Conservation (phyloP, 2,797 vertebrate species). For the Takifugu rubripes region DNA sequence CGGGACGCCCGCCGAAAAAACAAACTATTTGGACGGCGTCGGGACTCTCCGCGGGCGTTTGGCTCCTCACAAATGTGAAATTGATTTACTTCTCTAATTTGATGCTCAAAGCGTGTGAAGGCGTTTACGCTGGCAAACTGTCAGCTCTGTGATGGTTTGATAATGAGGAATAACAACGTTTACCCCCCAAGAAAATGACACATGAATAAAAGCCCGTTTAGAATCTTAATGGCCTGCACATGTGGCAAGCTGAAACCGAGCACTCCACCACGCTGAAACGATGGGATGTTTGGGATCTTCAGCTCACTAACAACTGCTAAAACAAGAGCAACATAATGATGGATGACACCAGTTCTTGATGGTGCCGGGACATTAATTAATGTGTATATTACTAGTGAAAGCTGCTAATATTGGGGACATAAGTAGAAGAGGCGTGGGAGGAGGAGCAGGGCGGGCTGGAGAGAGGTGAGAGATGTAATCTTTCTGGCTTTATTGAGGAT, state of each 20-base stretch:
- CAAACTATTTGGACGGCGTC: conserved; percentile 24
- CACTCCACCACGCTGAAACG: too few species aligned
- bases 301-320: too few species aligned
- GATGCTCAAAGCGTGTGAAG: conserved; percentile 29
- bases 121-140: conserved; percentile 34
- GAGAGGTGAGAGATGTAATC: conserved; percentile 30
- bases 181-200: conserved; percentile 3
- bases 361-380: neutral
- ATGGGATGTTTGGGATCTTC: too few species aligned
- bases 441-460: neutral
- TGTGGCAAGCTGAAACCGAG: too few species aligned
- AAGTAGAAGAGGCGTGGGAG: neutral
- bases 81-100: conserved; percentile 27
- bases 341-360: too few species aligned
- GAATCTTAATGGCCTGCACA: too few species aligned
- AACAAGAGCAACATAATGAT: too few species aligned
- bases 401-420: neutral
- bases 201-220: neutral
- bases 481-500: conserved; percentile 40
- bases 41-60: conserved; percentile 33
- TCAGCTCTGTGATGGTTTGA: conserved; percentile 41
- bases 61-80: conserved; percentile 30
- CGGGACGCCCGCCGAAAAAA: neutral
- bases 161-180: conserved; percentile 19
- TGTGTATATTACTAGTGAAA: neutral